phyloP scores from a whole-genome alignment of 2,113 vertebrate genomes.

The Amphilophus citrinellus region DNA sequence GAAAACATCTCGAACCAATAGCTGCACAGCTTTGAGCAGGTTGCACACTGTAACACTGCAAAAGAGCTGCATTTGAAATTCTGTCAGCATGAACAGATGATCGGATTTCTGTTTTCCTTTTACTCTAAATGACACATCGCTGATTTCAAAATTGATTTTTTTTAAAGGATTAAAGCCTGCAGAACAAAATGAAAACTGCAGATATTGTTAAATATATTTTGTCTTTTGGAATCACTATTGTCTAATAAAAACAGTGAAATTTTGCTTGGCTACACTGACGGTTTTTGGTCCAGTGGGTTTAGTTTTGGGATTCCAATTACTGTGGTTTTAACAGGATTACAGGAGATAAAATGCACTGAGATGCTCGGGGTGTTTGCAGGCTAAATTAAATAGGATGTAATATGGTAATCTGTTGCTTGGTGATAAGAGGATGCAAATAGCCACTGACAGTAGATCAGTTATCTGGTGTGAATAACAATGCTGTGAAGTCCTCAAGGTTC shows the following conservation, averaged over 20 bases:
- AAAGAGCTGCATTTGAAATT: neutral
- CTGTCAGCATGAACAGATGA: neutral
- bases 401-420: constrained; percentile 62
- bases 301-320: constrained; percentile 62
- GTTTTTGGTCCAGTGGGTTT: constrained; percentile 4
- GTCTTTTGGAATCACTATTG: neutral
- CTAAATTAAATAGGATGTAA: constrained; percentile 71
- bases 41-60: neutral
- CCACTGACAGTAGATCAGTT: constrained; percentile 40
- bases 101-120: neutral
- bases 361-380: constrained; percentile 55
- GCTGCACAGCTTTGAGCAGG: neutral
- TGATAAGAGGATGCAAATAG: constrained; percentile 67
- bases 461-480: constrained; percentile 37
- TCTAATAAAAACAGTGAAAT: neutral
- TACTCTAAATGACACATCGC: neutral
- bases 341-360: constrained; percentile 67
- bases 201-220: neutral
- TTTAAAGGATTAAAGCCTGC: too few species aligned
- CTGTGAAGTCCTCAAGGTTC: neutral
- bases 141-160: neutral
- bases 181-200: neutral
- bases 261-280: neutral
- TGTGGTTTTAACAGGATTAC: constrained; percentile 79
- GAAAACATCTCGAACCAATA: constrained; percentile 35